phyloP scores from a whole-genome alignment of 2,888 invertebrate genomes.

The Hypena proboscidalis region DNA sequence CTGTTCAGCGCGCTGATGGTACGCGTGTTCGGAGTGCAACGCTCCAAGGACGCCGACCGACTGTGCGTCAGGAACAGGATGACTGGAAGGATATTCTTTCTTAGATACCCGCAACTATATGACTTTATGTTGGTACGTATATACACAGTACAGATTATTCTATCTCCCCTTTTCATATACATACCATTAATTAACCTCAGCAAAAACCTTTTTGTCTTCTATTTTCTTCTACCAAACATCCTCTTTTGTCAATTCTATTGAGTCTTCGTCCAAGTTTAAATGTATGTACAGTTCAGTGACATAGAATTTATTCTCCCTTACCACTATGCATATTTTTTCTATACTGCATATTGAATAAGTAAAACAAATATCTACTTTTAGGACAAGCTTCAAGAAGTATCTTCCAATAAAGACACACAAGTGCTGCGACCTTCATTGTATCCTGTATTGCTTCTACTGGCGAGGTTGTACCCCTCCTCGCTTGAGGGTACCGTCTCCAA shows the following conservation, averaged over 20 bases:
- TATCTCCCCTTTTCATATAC: too few relatives aligned
- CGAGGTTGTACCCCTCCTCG: slow-evolving; percentile 91
- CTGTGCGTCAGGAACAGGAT: slow-evolving; percentile 88
- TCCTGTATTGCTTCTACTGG: slow-evolving; percentile 91
- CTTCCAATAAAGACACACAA: slow-evolving; percentile 24
- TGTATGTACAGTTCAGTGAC: too few relatives aligned
- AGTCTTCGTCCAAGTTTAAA: too few relatives aligned
- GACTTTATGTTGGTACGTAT: slow-evolving; percentile 83
- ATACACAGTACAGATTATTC: too few relatives aligned
- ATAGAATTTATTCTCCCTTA: too few relatives aligned
- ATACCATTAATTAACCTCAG: too few relatives aligned
- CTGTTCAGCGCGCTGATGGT: slow-evolving; percentile 93
- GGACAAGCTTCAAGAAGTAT: slow-evolving; percentile 64
- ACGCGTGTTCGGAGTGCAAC: slow-evolving; percentile 94
- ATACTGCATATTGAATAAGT: not conserved
- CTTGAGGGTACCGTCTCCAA: slow-evolving; percentile 89
- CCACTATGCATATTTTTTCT: not conserved
- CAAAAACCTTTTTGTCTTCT: too few relatives aligned
- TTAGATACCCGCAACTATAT: slow-evolving; percentile 84
- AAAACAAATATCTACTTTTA: slow-evolving; percentile 26
- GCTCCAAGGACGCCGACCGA: slow-evolving; percentile 85
- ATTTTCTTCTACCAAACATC: too few relatives aligned
- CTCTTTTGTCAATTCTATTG: too few relatives aligned
- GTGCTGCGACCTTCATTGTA: slow-evolving; percentile 88
- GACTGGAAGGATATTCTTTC: slow-evolving; percentile 93